Evolutionary conservation across 2,113 vertebrate genomes (phyloP).

Genomic region (Ageneiosus marmoratus): DNA sequence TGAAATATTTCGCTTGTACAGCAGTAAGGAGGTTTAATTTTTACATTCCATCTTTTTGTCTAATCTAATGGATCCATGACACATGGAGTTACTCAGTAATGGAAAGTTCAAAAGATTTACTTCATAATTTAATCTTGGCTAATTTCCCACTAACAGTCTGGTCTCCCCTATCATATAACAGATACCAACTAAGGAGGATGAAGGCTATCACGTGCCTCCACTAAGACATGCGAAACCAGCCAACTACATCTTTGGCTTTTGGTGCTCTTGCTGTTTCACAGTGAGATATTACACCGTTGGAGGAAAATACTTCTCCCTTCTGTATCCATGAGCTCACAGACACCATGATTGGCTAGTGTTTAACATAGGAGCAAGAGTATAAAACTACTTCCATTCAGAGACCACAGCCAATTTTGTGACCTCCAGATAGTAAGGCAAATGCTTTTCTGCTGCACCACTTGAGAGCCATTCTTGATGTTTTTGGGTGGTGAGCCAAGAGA

Average conservation of each 20-base stretch:
- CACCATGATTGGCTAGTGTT: background rate
- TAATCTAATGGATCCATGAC: background rate
- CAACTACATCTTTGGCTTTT: background rate
- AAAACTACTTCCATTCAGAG: background rate
- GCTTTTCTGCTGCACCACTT: background rate
- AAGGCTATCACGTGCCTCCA: background rate
- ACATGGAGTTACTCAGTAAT: background rate
- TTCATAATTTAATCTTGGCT: background rate
- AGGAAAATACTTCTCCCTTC: background rate
- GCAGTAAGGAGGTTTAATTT: too few relatives aligned
- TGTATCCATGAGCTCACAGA: conserved; percentile 1
- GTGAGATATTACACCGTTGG: background rate
- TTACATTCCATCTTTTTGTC: background rate
- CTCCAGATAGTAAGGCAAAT: background rate
- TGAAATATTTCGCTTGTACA: too few relatives aligned
- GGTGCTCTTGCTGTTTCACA: background rate
- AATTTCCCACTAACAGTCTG: background rate
- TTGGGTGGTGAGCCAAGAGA: background rate
- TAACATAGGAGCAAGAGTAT: background rate
- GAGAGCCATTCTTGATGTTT: background rate
- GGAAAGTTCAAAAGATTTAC: background rate
- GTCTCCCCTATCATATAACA: background rate
- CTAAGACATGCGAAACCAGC: background rate
- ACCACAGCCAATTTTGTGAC: background rate
- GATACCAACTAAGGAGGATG: background rate